phyloP scores from a whole-genome alignment of 2,797 vertebrate genomes.

The Heliangelus exortis region DNA sequence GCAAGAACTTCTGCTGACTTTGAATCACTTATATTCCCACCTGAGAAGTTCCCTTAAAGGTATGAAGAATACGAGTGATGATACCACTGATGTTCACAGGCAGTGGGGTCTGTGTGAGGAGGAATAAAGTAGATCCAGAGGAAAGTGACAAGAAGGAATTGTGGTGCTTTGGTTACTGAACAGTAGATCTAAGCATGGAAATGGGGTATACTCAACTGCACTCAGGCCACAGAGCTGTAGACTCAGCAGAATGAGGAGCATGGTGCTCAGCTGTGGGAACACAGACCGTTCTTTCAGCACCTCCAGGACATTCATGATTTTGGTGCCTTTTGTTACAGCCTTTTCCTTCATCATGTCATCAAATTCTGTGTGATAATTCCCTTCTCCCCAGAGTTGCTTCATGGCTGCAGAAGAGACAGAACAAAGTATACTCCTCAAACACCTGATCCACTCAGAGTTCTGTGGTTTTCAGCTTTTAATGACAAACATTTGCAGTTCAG shows the following conservation, averaged over 20 bases:
- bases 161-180: neutral
- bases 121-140: neutral
- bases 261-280: constrained; percentile 82
- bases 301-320: constrained; percentile 79
- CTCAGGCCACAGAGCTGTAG: constrained; percentile 91
- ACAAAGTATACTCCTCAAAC: neutral
- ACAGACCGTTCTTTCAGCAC: constrained; percentile 81
- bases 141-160: neutral
- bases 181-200: neutral
- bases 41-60: neutral
- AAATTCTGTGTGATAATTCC: constrained; percentile 80
- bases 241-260: constrained; percentile 85
- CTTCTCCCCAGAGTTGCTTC: constrained; percentile 81
- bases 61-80: neutral
- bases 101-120: neutral
- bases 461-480: neutral
- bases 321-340: constrained; percentile 75
- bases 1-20: neutral
- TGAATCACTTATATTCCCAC: neutral
- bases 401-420: constrained; percentile 78
- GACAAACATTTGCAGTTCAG: neutral
- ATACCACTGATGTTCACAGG: neutral
- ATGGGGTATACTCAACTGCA: constrained; percentile 77
- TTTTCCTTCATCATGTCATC: constrained; percentile 88
- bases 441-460: neutral